Evolutionary conservation across 2,113 vertebrate species (phyloP), one percentile per base, ranked within the genome.

Genomic region (Oostethus manadensis): DNA sequence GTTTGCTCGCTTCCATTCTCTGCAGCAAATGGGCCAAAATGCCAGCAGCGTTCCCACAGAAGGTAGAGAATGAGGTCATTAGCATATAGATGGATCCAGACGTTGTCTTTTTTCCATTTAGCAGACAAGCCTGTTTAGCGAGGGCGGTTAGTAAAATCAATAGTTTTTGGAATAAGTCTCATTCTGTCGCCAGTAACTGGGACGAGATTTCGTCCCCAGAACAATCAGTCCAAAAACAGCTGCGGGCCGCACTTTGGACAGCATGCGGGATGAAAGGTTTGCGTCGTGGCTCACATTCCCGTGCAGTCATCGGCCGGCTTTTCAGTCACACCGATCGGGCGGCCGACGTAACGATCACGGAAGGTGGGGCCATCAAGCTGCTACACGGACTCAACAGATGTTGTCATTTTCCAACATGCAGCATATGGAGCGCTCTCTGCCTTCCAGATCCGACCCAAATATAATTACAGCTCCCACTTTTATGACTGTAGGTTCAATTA

Each of bases 11-110:
- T 66, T 76, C 70, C 56, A 68, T 77, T 78, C 76, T 76, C 13
- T 44, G 29, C 38, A 61, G 74, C 71, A 86, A 86, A 83, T 65
- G 61, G 71, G 47, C 73, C 64, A 83, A 74, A 77, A 87, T 86
- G 60, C 73, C 65, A 57, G 45, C 62, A 66, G 80, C 66, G 38
- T 70, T 45, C 11, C 53, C 40, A 77, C 80, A 79, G 84, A 82
- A 84, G 83, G 81, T 79, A 63, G 64, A 59, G 77, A 71, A 81
- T 76, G 72, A 78, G 51, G 64, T 70, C 76, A 88, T 90, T 90
- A 89, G 73, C 89, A 91, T 90, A 90, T 89, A 90, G 85, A 90
- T 89, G 87, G 87, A 85, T 89, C 83, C 71, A 75, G 63, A 65
- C 78, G 74, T 84, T 81, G 80, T 88, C 82, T 77, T 83, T 81